Evolutionary conservation across 2,797 vertebrate genomes (phyloP).

Genomic region (Sciurus carolinensis): DNA sequence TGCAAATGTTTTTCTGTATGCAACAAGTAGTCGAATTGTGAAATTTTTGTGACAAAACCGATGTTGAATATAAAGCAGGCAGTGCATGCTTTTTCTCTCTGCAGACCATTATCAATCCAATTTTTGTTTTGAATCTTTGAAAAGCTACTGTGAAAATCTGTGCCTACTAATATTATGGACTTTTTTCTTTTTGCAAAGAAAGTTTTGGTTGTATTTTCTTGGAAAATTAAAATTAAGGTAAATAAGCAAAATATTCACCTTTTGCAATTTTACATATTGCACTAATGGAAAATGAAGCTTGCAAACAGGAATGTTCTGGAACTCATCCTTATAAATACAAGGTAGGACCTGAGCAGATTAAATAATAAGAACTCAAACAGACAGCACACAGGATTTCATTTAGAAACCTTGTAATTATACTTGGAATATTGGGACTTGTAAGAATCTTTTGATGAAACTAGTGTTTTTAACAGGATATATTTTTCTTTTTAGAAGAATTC

Average conservation of each 20-base stretch:
- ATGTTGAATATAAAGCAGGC: not conserved
- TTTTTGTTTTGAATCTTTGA: slow-evolving; percentile 13
- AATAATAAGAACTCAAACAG: not conserved
- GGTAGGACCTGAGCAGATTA: not conserved
- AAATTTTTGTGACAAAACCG: not conserved
- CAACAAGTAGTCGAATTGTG: not conserved
- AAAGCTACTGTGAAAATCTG: not conserved
- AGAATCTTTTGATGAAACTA: not conserved
- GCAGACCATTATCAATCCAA: not conserved
- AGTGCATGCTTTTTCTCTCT: not conserved
- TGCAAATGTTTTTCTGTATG: not conserved
- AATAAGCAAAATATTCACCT: not conserved
- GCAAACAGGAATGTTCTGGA: not conserved
- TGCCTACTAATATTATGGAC: not conserved
- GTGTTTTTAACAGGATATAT: not conserved
- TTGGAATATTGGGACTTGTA: not conserved
- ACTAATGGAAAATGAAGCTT: slow-evolving; percentile 7
- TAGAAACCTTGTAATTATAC: slow-evolving; percentile 25
- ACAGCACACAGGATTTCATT: not conserved
- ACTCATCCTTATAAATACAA: not conserved
- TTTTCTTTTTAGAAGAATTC: not conserved
- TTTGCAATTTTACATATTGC: slow-evolving; percentile 25
- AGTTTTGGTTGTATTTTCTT: slow-evolving; percentile 29
- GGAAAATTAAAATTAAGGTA: slow-evolving; percentile 1
- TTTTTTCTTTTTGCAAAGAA: not conserved